A percentile compares a stretch with the other conserved stretches of the same genome.
Evolutionary conservation across 2,888 invertebrate species (phyloP).

Genomic region (Odontothrips loti): DNA sequence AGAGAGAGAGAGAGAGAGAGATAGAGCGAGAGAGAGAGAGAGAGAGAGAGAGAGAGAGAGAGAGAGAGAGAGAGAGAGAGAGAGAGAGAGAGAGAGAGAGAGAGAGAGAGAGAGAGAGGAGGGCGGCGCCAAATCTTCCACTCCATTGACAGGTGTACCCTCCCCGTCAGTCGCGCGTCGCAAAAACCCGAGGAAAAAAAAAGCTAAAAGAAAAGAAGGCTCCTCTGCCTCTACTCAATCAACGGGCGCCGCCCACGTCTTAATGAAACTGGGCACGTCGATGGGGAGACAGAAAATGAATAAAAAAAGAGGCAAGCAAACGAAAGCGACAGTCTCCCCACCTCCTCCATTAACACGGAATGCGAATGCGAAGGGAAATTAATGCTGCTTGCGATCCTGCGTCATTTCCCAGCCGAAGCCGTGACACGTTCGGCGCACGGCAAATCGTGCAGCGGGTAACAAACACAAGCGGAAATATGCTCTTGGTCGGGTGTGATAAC

Average conservation of each 20-base stretch:
- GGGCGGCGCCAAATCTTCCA: not conserved
- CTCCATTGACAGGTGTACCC: not conserved
- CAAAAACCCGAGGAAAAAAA: not conserved
- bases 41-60: not conserved
- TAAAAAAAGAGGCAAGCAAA: not conserved
- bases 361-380: too few species aligned
- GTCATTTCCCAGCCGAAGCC: too few species aligned
- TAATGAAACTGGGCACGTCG: too few species aligned
- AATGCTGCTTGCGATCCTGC: too few species aligned
- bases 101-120: not conserved
- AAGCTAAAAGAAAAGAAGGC: not conserved
- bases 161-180: not conserved
- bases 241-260: too few species aligned
- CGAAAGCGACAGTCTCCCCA: not conserved
- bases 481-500: too few species aligned
- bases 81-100: not conserved
- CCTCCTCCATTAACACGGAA: too few species aligned
- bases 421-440: too few species aligned
- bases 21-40: not conserved
- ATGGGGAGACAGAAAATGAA: not conserved
- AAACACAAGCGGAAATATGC: too few species aligned
- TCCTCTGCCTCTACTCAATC: too few species aligned
- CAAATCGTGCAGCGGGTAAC: too few species aligned
- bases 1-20: not conserved
- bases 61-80: not conserved